Conservation (phyloP, 2,113 vertebrate species). For the Acrocephalus kingi region DNA sequence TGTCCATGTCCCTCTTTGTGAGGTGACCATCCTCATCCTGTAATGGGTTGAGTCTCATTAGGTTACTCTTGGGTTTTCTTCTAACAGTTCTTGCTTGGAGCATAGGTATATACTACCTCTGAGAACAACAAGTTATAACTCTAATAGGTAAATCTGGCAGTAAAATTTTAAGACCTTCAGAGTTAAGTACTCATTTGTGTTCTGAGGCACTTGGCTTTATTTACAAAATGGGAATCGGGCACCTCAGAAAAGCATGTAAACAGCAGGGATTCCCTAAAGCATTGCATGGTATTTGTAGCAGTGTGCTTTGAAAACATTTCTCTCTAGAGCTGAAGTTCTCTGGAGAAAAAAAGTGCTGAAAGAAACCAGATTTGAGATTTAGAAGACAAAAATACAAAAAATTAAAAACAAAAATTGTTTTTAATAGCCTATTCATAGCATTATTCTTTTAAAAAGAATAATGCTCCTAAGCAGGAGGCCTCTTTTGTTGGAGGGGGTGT, state of each 20-base stretch:
- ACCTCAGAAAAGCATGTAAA: not conserved
- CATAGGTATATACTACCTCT: not conserved
- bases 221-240: not conserved
- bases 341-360: not conserved
- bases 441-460: not conserved
- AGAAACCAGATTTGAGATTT: not conserved
- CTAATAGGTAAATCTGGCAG: not conserved
- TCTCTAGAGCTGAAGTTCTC: not conserved
- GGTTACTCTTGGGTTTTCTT: not conserved
- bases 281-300: not conserved
- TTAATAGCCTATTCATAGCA: not conserved
- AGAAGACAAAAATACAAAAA: not conserved
- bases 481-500: not conserved
- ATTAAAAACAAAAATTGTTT: not conserved
- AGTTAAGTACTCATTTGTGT: not conserved
- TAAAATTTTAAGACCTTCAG: not conserved
- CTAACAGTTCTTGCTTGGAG: not conserved
- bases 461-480: not conserved
- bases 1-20: not conserved
- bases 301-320: not conserved
- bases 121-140: not conserved
- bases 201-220: not conserved
- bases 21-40: not conserved
- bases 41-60: not conserved
- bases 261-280: not conserved